Percentiles rank a stretch among this genome's conserved stretches.
phyloP scores from a whole-genome alignment of 2,888 invertebrate species.

The Sinodicranocentrus sp. region DNA sequence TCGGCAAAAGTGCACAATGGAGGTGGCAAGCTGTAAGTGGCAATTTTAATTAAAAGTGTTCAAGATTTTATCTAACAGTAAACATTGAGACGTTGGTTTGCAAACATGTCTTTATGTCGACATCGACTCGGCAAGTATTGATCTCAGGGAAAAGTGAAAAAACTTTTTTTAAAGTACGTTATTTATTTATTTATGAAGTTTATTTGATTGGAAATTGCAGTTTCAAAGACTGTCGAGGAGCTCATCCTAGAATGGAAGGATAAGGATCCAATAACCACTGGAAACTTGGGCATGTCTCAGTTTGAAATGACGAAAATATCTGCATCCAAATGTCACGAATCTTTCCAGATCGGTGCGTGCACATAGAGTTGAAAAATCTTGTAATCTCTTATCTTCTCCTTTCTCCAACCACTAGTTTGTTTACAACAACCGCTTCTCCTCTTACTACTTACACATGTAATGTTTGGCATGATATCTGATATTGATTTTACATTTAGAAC shows the following conservation, averaged over 20 bases:
- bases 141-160: no score
- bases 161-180: no score
- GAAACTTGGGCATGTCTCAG: constrained; percentile 79
- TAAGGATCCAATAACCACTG: constrained; percentile 79
- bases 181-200: no score
- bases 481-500: constrained; percentile 48
- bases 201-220: constrained; percentile 18
- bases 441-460: not conserved
- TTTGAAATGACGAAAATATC: constrained; percentile 79
- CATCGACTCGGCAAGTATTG: no score
- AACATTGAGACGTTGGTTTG: no score
- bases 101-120: no score
- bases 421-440: not conserved
- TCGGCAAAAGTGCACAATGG: constrained; percentile 81
- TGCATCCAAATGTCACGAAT: constrained; percentile 79
- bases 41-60: not conserved
- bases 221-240: constrained; percentile 80
- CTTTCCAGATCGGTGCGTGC: constrained; percentile 79
- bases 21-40: constrained; percentile 81
- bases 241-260: constrained; percentile 79
- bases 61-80: no score
- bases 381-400: not conserved
- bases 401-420: not conserved
- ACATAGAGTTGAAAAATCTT: constrained; percentile 8
- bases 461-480: not conserved